These are phyloP conservation scores for Rhopalosiphum maidis DNA, from an alignment of 1,140 invertebrate species.

Conservation along the genomic window DNA sequence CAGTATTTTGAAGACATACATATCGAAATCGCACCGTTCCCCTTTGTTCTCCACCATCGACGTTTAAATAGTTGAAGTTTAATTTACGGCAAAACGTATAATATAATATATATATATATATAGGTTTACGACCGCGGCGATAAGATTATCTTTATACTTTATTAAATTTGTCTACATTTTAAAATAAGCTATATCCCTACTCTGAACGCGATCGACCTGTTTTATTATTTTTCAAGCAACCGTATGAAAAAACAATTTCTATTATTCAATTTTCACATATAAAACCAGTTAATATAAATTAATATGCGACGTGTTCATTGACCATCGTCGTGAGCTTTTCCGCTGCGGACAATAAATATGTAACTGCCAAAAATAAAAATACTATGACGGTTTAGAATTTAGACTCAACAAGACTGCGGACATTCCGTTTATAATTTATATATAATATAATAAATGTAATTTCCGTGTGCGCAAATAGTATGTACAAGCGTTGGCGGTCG, in stretches of 20 bases:
- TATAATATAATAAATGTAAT: neutral
- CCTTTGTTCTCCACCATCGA: no score
- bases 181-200: neutral
- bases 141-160: neutral
- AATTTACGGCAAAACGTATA: neutral
- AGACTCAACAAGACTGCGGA: neutral
- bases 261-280: no score
- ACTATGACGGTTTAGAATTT: no score
- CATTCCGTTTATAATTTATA: neutral
- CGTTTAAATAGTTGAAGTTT: neutral
- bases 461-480: neutral
- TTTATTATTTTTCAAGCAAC: neutral
- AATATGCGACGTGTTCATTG: neutral
- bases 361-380: neutral
- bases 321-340: no score
- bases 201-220: neutral
- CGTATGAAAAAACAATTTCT: neutral
- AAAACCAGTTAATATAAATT: no score
- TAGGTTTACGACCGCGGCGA: neutral
- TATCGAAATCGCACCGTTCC: neutral
- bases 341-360: no score
- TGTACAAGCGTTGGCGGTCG: no score
- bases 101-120: no score
- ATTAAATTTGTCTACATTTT: neutral
- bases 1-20: neutral